Percentiles rank a stretch among this genome's conserved stretches.
These are phyloP conservation scores for Brachionus paranguensis DNA, from an alignment of 1,140 invertebrate genomes.

Conservation along the genomic window DNA sequence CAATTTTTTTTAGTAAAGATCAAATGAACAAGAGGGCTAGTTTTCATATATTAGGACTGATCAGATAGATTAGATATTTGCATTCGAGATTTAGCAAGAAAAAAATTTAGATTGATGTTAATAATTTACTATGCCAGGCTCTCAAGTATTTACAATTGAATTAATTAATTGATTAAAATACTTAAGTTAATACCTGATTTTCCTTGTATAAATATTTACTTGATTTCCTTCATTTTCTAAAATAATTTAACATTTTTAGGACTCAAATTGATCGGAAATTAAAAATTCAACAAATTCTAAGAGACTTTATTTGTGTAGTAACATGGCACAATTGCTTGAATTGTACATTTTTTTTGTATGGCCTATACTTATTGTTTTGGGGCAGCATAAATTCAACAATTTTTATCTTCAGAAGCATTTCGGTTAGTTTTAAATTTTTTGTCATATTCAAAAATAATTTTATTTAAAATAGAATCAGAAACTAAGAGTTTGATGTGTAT, in stretches of 20 bases:
- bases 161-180: slow-evolving; percentile 37
- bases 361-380: not conserved
- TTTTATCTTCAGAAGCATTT: not conserved
- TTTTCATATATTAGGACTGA: not conserved
- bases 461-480: not conserved
- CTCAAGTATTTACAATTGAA: slow-evolving; percentile 3
- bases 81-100: not conserved
- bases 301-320: not conserved
- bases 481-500: not conserved
- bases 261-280: not conserved
- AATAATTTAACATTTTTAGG: not conserved
- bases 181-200: slow-evolving; percentile 35
- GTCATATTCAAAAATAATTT: not conserved
- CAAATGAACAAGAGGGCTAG: not conserved
- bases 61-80: slow-evolving; percentile 3
- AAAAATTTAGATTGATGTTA: not conserved
- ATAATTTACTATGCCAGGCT: not conserved
- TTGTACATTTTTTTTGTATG: not conserved
- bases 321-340: not conserved
- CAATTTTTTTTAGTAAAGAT: not conserved
- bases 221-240: not conserved
- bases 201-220: slow-evolving; percentile 26
- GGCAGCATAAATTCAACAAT: not conserved
- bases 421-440: not conserved
- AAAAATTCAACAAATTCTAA: not conserved